Percentiles rank a stretch among this genome's conserved stretches.
Conservation (phyloP, 2,888 invertebrate species). For the Sialis lutaria region DNA sequence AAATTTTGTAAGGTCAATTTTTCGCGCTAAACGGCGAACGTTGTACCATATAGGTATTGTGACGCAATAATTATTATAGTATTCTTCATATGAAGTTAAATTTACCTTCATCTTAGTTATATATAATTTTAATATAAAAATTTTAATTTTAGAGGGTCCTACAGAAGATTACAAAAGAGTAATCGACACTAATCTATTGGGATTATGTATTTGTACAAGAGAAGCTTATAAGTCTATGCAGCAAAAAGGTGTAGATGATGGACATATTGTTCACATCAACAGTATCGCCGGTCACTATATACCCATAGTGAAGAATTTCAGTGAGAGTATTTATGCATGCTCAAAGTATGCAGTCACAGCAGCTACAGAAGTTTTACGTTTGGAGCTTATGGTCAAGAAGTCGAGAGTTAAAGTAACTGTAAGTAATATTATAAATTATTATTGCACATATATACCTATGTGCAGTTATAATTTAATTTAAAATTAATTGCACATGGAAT, state of each 20-base stretch:
- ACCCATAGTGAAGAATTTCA: background rate
- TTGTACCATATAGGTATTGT: too few relatives aligned
- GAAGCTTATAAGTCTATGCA: constrained; percentile 12
- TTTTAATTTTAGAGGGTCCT: background rate
- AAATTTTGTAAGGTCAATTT: too few relatives aligned
- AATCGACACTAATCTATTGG: constrained; percentile 11
- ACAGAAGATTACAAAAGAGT: constrained; percentile 3
- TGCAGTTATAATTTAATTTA: too few relatives aligned
- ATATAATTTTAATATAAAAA: background rate
- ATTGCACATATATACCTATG: too few relatives aligned
- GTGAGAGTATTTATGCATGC: constrained; percentile 3
- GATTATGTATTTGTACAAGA: constrained; percentile 8
- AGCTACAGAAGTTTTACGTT: constrained; percentile 1
- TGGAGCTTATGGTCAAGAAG: constrained; percentile 4
- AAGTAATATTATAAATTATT: background rate
- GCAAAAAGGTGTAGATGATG: constrained; percentile 8
- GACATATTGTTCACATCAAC: constrained; percentile 13
- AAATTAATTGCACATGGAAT: too few relatives aligned
- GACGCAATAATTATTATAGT: too few relatives aligned
- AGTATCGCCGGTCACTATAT: constrained; percentile 8
- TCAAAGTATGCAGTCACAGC: constrained; percentile 4
- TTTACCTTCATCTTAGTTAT: too few relatives aligned
- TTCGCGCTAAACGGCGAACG: too few relatives aligned
- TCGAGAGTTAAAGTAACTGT: constrained; percentile 2
- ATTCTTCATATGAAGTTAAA: too few relatives aligned